phyloP scores from a whole-genome alignment of 2,888 invertebrate species.

The Oxycera nigricornis region DNA sequence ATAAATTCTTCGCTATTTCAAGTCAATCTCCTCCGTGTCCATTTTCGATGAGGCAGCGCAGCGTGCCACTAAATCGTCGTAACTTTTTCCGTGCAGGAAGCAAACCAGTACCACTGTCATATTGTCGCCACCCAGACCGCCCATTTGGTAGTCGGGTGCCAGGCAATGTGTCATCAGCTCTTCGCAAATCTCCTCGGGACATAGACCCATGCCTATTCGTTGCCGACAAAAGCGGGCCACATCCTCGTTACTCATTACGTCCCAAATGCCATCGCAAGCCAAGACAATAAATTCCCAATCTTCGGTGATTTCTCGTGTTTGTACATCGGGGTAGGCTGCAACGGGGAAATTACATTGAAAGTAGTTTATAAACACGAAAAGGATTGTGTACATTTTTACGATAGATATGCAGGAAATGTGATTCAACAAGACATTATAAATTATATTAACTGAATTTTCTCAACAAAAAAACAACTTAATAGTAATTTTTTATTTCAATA shows the following conservation, averaged over 20 bases:
- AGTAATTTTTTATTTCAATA: too few relatives aligned
- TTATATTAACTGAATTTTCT: too few relatives aligned
- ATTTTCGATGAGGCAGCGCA: slow-evolving; percentile 51
- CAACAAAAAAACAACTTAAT: too few relatives aligned
- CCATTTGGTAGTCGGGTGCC: slow-evolving; percentile 96
- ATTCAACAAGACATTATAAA: too few relatives aligned
- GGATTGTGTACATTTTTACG: too few relatives aligned
- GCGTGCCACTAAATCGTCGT: slow-evolving; percentile 57
- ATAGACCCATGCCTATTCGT: slow-evolving; percentile 80
- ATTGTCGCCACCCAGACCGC: slow-evolving; percentile 97
- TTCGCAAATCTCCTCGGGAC: slow-evolving; percentile 96
- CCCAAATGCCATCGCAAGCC: slow-evolving; percentile 99
- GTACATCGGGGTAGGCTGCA: slow-evolving; percentile 91
- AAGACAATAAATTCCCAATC: slow-evolving; percentile 96
- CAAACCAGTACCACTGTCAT: slow-evolving; percentile 96
- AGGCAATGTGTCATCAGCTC: slow-evolving; percentile 93
- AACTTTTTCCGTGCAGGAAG: slow-evolving; percentile 64
- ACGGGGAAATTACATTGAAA: slow-evolving; percentile 12
- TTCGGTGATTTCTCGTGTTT: slow-evolving; percentile 77
- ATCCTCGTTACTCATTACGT: slow-evolving; percentile 94
- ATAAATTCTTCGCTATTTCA: slow-evolving; percentile 44
- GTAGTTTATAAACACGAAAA: background rate
- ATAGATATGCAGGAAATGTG: too few relatives aligned
- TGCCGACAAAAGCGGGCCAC: slow-evolving; percentile 89
- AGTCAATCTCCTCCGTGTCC: slow-evolving; percentile 42